Percentiles rank a stretch among this genome's conserved stretches.
phyloP scores from a whole-genome alignment of 1,140 invertebrate species.

The Steinernema khuongi region DNA sequence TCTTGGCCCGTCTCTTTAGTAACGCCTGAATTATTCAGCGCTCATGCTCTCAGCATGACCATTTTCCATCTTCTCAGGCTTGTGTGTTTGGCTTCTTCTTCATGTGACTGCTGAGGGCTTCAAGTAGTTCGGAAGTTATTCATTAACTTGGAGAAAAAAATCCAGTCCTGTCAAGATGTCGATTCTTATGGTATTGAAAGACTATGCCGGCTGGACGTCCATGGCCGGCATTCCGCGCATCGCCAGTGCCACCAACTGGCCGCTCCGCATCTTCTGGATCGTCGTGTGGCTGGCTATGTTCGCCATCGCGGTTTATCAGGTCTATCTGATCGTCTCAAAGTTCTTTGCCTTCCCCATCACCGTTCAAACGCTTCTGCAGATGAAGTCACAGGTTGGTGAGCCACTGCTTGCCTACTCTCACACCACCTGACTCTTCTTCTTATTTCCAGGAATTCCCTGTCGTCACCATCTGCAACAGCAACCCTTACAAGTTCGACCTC shows the following conservation, averaged over 20 bases:
- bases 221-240: slow-evolving; percentile 8
- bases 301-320: neutral
- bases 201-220: neutral
- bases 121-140: too few relatives aligned
- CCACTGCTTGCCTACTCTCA: neutral
- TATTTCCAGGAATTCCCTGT: neutral
- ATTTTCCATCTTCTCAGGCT: too few relatives aligned
- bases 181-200: neutral
- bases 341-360: slow-evolving; percentile 7
- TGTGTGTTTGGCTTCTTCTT: too few relatives aligned
- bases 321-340: neutral
- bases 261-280: slow-evolving; percentile 5
- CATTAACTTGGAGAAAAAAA: too few relatives aligned
- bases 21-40: too few relatives aligned
- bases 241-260: neutral
- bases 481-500: neutral
- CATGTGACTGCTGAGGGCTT: too few relatives aligned
- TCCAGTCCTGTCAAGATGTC: too few relatives aligned
- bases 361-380: neutral
- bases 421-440: neutral
- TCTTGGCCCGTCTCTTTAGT: too few relatives aligned
- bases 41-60: too few relatives aligned
- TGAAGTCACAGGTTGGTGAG: slow-evolving; percentile 1
- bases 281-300: neutral
- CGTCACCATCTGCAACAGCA: neutral